Evolutionary conservation across 2,113 vertebrate genomes (phyloP).

Genomic region (Xenus cinereus): DNA sequence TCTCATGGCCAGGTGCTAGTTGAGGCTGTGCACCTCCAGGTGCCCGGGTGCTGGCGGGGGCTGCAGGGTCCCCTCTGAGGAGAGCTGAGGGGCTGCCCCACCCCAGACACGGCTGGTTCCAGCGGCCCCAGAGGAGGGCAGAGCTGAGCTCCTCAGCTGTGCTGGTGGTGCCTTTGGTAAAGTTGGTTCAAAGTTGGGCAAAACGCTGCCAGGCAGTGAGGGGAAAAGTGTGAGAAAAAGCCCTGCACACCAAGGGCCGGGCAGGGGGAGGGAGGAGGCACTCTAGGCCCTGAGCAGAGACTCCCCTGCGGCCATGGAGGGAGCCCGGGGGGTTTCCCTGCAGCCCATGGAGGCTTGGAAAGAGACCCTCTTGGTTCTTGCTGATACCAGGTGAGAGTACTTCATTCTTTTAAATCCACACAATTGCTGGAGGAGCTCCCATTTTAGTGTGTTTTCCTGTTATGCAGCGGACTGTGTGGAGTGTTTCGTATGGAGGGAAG

Average conservation of each 20-base stretch:
- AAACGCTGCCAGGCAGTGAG: accelerated
- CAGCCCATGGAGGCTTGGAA: background rate
- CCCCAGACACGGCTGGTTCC: background rate
- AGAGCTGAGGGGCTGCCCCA: background rate
- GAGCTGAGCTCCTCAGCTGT: background rate
- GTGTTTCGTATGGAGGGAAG: background rate
- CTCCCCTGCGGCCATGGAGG: accelerated
- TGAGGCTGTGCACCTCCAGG: no score
- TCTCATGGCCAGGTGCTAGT: background rate
- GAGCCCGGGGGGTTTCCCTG: background rate
- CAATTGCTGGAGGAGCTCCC: background rate
- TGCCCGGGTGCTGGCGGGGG: background rate
- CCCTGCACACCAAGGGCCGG: accelerated
- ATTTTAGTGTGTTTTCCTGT: background rate
- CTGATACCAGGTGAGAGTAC: background rate
- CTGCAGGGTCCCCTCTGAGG: background rate
- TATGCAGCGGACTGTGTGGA: background rate
- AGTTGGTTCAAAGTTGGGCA: background rate
- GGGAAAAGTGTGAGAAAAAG: background rate
- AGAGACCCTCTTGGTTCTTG: background rate
- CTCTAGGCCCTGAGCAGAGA: background rate
- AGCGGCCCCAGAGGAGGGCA: background rate
- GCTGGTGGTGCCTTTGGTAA: accelerated
- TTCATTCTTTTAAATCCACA: background rate
- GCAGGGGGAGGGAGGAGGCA: background rate